Percentiles rank a stretch among this genome's conserved stretches.
Conservation (phyloP, 2,113 vertebrate species). For the Amphilophus citrinellus region DNA sequence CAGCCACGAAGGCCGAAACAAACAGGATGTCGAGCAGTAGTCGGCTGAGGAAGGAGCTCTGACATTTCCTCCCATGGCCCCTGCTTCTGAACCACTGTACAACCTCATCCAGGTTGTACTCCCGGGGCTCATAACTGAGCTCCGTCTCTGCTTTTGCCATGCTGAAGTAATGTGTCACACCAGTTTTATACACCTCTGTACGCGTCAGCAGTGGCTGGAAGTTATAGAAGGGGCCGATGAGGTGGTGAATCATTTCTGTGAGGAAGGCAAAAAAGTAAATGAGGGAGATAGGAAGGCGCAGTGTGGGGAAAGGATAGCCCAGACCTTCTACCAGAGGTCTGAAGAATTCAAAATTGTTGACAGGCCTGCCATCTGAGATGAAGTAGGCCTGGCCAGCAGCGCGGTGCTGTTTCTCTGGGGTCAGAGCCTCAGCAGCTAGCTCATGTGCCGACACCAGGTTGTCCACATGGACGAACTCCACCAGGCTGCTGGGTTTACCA, state of each 20-base stretch:
- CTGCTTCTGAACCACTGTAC: slow-evolving; percentile 88
- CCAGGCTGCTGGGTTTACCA: slow-evolving; percentile 86
- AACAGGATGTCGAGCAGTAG: slow-evolving; percentile 75
- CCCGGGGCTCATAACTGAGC: slow-evolving; percentile 86
- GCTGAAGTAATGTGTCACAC: slow-evolving; percentile 93
- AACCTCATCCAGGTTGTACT: slow-evolving; percentile 85
- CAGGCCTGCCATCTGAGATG: slow-evolving; percentile 90
- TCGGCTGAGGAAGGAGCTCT: neutral
- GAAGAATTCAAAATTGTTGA: slow-evolving; percentile 98
- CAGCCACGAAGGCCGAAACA: slow-evolving; percentile 72
- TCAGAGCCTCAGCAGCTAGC: slow-evolving; percentile 86
- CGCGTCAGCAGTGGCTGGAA: slow-evolving; percentile 96
- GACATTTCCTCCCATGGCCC: slow-evolving; percentile 81
- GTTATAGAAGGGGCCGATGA: slow-evolving; percentile 85
- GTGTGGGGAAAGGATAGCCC: slow-evolving; percentile 89
- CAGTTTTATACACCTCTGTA: slow-evolving; percentile 95
- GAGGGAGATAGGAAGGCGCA: slow-evolving; percentile 86
- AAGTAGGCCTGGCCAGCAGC: slow-evolving; percentile 95
- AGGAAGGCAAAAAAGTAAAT: slow-evolving; percentile 91
- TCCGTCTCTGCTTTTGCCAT: slow-evolving; percentile 89
- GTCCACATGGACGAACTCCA: slow-evolving; percentile 95
- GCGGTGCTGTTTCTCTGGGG: slow-evolving; percentile 72
- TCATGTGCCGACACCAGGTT: slow-evolving; percentile 91
- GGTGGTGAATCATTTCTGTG: slow-evolving; percentile 86
- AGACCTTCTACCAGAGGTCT: slow-evolving; percentile 91